Evolutionary conservation across 2,113 vertebrate species (phyloP).

Genomic region (Corythoichthys intestinalis): DNA sequence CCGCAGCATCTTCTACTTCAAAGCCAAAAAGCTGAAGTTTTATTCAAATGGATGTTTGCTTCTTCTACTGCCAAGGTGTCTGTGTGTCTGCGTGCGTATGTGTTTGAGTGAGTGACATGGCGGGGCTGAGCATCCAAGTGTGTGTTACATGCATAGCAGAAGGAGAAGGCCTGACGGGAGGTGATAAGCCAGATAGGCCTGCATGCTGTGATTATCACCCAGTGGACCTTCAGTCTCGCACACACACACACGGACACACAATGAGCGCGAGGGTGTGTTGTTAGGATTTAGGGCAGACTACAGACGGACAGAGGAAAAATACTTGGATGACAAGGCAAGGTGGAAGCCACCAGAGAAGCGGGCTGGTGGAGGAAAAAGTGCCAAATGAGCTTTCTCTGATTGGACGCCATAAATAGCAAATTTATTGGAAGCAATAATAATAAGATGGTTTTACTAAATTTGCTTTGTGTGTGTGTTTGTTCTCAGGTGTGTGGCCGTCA

Average conservation of each 20-base stretch:
- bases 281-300: slow-evolving; percentile 60
- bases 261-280: slow-evolving; percentile 51
- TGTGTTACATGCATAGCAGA: slow-evolving; percentile 81
- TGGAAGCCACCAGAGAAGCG: slow-evolving; percentile 58
- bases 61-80: slow-evolving; percentile 97
- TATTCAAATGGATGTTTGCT: slow-evolving; percentile 98
- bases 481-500: slow-evolving; percentile 93
- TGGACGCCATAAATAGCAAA: background rate
- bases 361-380: slow-evolving; percentile 27
- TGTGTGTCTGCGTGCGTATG: slow-evolving; percentile 36
- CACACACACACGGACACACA: slow-evolving; percentile 41
- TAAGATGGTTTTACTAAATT: slow-evolving; percentile 26
- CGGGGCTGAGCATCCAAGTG: slow-evolving; percentile 34
- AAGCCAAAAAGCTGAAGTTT: slow-evolving; percentile 94
- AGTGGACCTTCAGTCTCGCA: slow-evolving; percentile 67
- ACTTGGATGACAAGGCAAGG: slow-evolving; percentile 67
- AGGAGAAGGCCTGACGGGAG: slow-evolving; percentile 97
- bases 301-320: slow-evolving; percentile 38
- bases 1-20: slow-evolving; percentile 80
- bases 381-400: background rate
- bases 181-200: slow-evolving; percentile 98
- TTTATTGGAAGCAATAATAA: slow-evolving; percentile 25
- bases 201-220: slow-evolving; percentile 76
- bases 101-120: slow-evolving; percentile 35
- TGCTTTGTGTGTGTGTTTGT: background rate